Evolutionary conservation across 2,888 invertebrate genomes (phyloP), one percentile per base, ranked within the genome.

Genomic region (Patella depressa): DNA sequence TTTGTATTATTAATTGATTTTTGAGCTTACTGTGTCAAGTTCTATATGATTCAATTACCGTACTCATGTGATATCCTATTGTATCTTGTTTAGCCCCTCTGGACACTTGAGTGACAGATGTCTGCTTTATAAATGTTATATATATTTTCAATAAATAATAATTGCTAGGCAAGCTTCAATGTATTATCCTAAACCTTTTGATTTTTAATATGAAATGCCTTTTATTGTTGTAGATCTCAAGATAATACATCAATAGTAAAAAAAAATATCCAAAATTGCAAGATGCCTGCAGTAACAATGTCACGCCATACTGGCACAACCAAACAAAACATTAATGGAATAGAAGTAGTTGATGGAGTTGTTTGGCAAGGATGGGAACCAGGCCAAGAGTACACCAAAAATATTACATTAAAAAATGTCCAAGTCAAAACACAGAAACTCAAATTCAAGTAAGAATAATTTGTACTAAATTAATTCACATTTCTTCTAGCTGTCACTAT

Each of bases 361-460:
- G 85, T 86, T 5, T 91, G 89, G 89, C 88, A 88, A 75, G 89
- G 88, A 57, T 91, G 91, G 91, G 89, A 90, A 74, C 89, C 90
- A 17, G 91, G 91, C 9, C 83, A 86, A 79, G 91, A 91, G 78
- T 91, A 91, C 81, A 91, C 89, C 34, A 90, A 89, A 81, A 88
- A 89, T 76, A 86, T 91, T 54, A 81, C 87, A 1, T 82, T 91
- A 69, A 91, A 91, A 82, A 91, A 91, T 86, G 87, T 91, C 34
- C 84, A 86, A 71, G 84, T 90, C 12, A 90, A 90, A 80, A 90
- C 89, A 65, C 87, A 89, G 78, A 91, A 91, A 79, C 82, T 91
- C 17, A 90, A 89, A 82, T 91, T 90, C 83, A 90, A 87, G 91
- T 91, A 82, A 85, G 88, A 84, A 29, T 70, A 45, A 9, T 45